phyloP scores from a whole-genome alignment of 2,888 invertebrate genomes.

The Polyploca ridens region DNA sequence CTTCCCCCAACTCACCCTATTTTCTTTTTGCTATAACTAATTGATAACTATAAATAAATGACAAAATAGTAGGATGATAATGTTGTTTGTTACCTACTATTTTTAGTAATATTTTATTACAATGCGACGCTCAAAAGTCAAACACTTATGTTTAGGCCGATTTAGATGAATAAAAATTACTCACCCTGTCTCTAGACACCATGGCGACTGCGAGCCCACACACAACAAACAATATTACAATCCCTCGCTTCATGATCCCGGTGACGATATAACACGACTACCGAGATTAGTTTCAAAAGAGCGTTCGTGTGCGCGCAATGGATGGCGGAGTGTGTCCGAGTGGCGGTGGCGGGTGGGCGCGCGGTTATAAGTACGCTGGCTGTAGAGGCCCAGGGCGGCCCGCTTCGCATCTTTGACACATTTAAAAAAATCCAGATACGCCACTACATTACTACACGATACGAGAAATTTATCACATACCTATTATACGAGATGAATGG shows the following conservation, averaged over 20 bases:
- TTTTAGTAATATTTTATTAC: no score
- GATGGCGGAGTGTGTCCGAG: constrained; percentile 50
- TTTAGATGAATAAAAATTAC: constrained; percentile 32
- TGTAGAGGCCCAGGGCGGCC: constrained; percentile 25
- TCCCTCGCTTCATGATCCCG: constrained; percentile 53
- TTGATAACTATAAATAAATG: no score
- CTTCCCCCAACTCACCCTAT: no score
- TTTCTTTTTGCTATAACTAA: no score
- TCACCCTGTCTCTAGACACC: constrained; percentile 63
- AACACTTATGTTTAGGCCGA: background rate
- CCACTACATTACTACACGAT: constrained; percentile 27
- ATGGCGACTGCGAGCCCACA: constrained; percentile 57
- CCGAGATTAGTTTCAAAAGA: constrained; percentile 27
- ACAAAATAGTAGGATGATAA: no score
- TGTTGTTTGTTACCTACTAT: no score
- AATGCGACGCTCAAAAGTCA: background rate
- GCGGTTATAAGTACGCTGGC: constrained; percentile 42
- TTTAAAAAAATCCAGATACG: constrained; percentile 9
- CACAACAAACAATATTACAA: constrained; percentile 51
- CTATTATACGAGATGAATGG: constrained; percentile 26
- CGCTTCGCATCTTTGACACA: constrained; percentile 9
- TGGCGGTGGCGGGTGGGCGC: constrained; percentile 50
- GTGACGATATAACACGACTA: constrained; percentile 14
- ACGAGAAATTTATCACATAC: constrained; percentile 34
- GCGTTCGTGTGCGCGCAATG: constrained; percentile 38